These are phyloP conservation scores for rat (Rattus norvegicus) DNA, from an alignment of 2,113 vertebrate species.

Conservation along the genomic window DNA sequence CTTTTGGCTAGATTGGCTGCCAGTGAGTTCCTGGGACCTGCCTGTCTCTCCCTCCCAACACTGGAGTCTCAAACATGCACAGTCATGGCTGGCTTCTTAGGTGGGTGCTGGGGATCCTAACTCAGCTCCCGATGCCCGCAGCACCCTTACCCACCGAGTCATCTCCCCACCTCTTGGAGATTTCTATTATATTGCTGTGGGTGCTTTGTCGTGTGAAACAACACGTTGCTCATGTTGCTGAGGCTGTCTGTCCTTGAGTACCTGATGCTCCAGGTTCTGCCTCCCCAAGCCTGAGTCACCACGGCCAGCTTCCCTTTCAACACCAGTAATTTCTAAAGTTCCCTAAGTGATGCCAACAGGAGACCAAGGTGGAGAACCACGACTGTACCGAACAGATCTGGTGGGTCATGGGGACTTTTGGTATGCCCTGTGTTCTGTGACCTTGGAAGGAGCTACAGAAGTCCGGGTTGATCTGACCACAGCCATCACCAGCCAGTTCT, in stretches of 20 bases:
- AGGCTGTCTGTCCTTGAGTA: not conserved
- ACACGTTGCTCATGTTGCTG: not conserved
- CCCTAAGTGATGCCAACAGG: not conserved
- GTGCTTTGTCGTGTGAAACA: not conserved
- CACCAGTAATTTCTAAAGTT: not conserved
- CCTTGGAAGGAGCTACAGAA: too few species aligned
- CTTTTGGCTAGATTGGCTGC: not conserved
- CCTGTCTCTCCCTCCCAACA: not conserved
- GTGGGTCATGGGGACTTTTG: not conserved
- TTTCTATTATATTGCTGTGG: not conserved
- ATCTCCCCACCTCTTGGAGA: not conserved
- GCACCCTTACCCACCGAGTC: not conserved
- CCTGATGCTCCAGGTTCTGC: not conserved
- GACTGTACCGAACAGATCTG: not conserved
- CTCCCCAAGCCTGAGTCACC: too few species aligned
- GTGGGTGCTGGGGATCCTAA: not conserved
- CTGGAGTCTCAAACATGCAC: not conserved
- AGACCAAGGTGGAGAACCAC: not conserved
- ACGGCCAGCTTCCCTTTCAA: not conserved
- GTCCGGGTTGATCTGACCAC: too few species aligned
- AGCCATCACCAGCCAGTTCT: too few species aligned
- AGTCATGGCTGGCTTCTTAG: not conserved
- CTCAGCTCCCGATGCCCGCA: not conserved
- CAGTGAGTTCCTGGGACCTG: not conserved
- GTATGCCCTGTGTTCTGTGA: too few species aligned